Evolutionary conservation across 2,888 invertebrate species (phyloP).

Genomic region (Noctua pronuba): DNA sequence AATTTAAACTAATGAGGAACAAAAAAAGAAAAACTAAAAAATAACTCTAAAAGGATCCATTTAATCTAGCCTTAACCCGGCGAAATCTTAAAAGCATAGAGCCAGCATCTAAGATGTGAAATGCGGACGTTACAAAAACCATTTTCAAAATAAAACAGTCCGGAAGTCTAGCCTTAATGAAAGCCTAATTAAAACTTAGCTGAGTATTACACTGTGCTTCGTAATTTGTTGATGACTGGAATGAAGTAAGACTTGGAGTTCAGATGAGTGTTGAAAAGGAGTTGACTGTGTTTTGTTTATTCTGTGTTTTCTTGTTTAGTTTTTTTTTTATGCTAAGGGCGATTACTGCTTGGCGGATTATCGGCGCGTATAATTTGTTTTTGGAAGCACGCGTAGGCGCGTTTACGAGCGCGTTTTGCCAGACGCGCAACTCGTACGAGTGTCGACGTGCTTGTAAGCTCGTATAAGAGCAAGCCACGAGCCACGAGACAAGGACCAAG

Average conservation of each 20-base stretch:
- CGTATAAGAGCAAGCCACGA: not conserved
- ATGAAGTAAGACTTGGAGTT: conserved; percentile 12
- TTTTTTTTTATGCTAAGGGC: not conserved
- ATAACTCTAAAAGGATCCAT: conserved; percentile 24
- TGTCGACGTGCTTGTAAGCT: not conserved
- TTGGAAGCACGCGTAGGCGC: not conserved
- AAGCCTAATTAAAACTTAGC: conserved; percentile 82
- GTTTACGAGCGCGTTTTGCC: not conserved
- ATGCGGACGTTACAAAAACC: conserved; percentile 74
- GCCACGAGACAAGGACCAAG: conserved; percentile 84
- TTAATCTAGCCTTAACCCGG: conserved; percentile 42
- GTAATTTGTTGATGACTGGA: conserved; percentile 42
- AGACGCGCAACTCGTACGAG: not conserved
- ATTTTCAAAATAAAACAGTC: conserved; percentile 75
- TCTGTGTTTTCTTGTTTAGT: not conserved
- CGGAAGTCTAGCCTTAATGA: conserved; percentile 74
- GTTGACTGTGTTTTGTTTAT: conserved; percentile 11
- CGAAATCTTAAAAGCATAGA: conserved; percentile 46
- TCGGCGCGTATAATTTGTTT: not conserved
- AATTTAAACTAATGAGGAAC: not conserved
- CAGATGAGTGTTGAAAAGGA: conserved; percentile 4
- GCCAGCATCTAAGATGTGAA: conserved; percentile 42
- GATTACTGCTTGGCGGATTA: not conserved
- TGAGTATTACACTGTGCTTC: conserved; percentile 63
- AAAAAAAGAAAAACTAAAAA: conserved; percentile 7